Evolutionary conservation across 1,140 invertebrate genomes (phyloP), one percentile per base, ranked within the genome.

Genomic region (Matsumurasca onukii): DNA sequence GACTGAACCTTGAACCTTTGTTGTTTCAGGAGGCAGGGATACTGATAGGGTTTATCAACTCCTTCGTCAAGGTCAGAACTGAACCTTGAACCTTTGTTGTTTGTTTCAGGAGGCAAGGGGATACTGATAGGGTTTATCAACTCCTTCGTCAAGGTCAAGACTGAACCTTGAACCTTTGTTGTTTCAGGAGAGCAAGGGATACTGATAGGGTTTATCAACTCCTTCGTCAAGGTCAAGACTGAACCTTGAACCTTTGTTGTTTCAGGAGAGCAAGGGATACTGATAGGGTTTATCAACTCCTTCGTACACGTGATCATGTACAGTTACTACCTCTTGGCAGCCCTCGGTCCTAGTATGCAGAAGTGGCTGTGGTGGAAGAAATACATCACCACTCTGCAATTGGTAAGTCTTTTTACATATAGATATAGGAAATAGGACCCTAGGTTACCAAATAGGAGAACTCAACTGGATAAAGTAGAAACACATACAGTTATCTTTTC

Each of bases 351-450:
- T 2, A 74, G 82, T 24, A 85, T 88, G 69, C 86, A 84, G 73
- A 89, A 89, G 72, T 90, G 88, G 71, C 77, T 92, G 1, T 92
- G 90, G 89, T 93, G 90, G 89, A 92, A 92, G 75, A 91, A 88
- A 75, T 91, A 93, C 77, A 86, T 92, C 78, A 93, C 91, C 0
- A 81, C 81, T 73, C 83, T 91, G 48, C 91, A 92, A 78, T 77
- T 92, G 81, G 88, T 88, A 80, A 80, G 77, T 77, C 77, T 29
- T 70, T 73, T 79, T 20, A 82, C 80, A 80, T 81, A 57, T 52
- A 31, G 70, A n/a, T n/a, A 63, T 73, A 29, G n/a, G 9, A 17
- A 13, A 25, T 12, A 57, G 12, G 13, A 25, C 20, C 13, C 20
- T 45, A 45, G 12, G n/a, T 12, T 12, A 45, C 39, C n/a, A 12